Conservation (phyloP, 2,797 vertebrate species). For the Melanotaenia parkinsoni region DNA sequence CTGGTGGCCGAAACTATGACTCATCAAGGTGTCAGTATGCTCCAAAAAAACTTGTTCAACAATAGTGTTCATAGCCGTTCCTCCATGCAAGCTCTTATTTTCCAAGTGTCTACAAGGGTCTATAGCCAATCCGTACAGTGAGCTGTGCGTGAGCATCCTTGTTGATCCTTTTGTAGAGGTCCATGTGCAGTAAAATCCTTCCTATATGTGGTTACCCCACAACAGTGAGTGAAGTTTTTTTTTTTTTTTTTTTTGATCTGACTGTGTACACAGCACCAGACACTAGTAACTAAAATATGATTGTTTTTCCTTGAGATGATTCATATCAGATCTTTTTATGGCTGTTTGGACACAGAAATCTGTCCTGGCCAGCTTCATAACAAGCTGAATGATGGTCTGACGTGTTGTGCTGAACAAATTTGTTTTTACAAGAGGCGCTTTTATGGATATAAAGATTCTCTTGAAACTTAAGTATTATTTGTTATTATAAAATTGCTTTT, state of each 20-base stretch:
- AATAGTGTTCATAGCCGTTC: slow-evolving; percentile 1
- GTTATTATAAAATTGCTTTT: too few relatives aligned
- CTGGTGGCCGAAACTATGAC: slow-evolving; percentile 42
- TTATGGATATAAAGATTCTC: too few relatives aligned
- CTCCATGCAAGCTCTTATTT: background rate
- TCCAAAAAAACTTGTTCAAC: background rate
- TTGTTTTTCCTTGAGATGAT: background rate
- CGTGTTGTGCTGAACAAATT: too few relatives aligned
- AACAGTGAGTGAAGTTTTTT: too few relatives aligned
- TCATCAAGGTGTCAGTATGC: slow-evolving; percentile 17
- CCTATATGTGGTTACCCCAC: too few relatives aligned
- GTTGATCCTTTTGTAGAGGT: background rate
- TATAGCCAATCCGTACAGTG: too few relatives aligned
- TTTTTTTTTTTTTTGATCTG: too few relatives aligned
- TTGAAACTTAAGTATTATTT: too few relatives aligned
- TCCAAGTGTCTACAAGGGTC: background rate
- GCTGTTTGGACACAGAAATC: background rate
- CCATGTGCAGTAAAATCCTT: background rate
- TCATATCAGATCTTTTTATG: background rate
- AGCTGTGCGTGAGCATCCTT: background rate
- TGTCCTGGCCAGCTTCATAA: too few relatives aligned
- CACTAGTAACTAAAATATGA: background rate
- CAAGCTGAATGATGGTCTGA: too few relatives aligned
- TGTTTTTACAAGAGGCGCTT: too few relatives aligned
- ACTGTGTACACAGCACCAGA: too few relatives aligned